These are phyloP conservation scores for Tetraneura akinire DNA, from an alignment of 1,140 invertebrate genomes.

Conservation along the genomic window DNA sequence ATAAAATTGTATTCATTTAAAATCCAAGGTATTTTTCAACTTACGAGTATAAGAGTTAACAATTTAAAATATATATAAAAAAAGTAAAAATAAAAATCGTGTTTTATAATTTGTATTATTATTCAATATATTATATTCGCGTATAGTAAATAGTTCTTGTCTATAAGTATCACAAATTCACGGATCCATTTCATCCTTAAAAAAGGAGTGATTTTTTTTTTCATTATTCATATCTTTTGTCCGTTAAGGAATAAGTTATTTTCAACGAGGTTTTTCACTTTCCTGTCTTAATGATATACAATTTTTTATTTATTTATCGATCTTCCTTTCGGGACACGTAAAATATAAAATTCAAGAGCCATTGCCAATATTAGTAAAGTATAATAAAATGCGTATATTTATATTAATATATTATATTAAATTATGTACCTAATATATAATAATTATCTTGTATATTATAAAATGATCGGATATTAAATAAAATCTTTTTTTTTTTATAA, in stretches of 20 bases:
- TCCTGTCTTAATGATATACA: background rate
- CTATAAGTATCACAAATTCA: background rate
- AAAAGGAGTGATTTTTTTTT: background rate
- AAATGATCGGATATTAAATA: too few species aligned
- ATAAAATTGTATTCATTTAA: too few species aligned
- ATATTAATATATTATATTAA: background rate
- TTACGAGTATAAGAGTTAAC: too few species aligned
- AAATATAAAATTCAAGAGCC: background rate
- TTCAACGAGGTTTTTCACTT: slow-evolving; percentile 1
- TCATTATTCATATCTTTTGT: background rate
- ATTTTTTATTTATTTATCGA: slow-evolving; percentile 4
- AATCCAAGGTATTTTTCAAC: too few species aligned
- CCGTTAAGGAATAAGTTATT: background rate
- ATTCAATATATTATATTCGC: too few species aligned
- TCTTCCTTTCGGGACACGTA: background rate
- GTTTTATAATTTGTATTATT: too few species aligned
- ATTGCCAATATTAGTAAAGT: background rate
- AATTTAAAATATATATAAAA: too few species aligned
- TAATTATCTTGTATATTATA: too few species aligned
- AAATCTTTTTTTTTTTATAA: too few species aligned
- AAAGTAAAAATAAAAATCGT: too few species aligned
- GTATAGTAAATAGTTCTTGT: background rate
- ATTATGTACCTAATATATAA: too few species aligned
- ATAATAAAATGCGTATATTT: background rate
- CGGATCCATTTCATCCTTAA: background rate